Base-by-base conservation (phyloP, 2,113 vertebrate species). In the Chrysemys picta region DNA sequence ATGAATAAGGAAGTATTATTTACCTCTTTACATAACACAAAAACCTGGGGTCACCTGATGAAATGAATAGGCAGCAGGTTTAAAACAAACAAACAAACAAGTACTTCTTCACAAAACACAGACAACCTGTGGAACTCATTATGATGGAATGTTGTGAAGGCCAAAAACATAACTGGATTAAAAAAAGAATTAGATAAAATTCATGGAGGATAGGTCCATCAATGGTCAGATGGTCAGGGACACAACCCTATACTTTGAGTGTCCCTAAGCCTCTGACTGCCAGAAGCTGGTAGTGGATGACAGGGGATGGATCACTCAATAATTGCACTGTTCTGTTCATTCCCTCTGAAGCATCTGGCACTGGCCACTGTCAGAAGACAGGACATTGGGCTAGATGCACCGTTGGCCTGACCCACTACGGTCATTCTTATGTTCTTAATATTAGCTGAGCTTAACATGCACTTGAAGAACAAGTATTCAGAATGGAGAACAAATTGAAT, bases 401-500 rank as follows among this genome's bases (percentile, higher is more conserved):
- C 31, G 0, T 65, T 35, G 29, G 59, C 16, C 59, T 65, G 27
- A 31, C 59, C 5, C 13, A 35, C 6, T 17, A 14, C 2, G 62
- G 14, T n/a, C 62, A n/a, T n/a, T 35, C 62, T 69, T 69, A n/a
- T 8, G 5, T 62, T 62, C 59, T 14, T 6, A 31, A 16, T 69
- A 16, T n/a, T 69, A n/a, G 14, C 35, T 69, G 50, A 82, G 78
- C 69, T 84, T 89, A 56, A 62, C 0, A 0, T 1, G 78, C 89
- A 79, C 82, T 92, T 1, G 1, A 80, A 91, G 89, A 76, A 69
- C 50, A 45, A 1, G 45, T 50, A 10, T 83, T 54, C 89, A 16
- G 29, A 72, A 11, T 2, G 56, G 78, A 56, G 53, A 17, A 0
- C 2, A 56, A 84, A 52, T 35, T 0, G 0, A 78, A 47, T 62